Base-by-base conservation (phyloP, 2,797 vertebrate species). In the Allobates femoralis region DNA sequence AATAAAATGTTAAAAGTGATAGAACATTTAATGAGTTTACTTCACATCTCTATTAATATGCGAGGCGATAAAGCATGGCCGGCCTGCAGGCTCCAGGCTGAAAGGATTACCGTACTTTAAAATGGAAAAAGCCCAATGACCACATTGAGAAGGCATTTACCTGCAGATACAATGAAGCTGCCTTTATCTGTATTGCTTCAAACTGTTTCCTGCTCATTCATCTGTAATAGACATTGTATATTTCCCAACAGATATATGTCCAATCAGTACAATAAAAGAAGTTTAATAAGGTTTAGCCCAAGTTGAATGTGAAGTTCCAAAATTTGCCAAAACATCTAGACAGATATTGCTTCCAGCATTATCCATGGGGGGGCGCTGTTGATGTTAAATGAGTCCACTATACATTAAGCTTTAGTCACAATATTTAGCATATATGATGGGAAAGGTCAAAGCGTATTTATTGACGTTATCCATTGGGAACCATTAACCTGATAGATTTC, bases 121-220 rank as follows among this genome's bases (percentile, higher is more conserved):
- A 81, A 81, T 69, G 64, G 34, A 55, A 51, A 41, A 69, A 37
- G 34, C 28, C n/a, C 80, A 85, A 69, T 79, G 84, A 79, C 84
- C 84, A 79, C 60, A 69, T 46, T 79, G 62, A 79, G 62, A 85
- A 67, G 75, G 79, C 30, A 85, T 85, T 85, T 79, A 56, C 75
- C 79, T 85, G 76, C 62, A 18, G 62, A 21, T 18, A 85, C 60
- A 79, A 55, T 34, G 64, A 85, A 85, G 76, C 75, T n/a, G 55
- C 41, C 74, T 79, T 64, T 56, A 18, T 71, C 62, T 69, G 51
- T n/a, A 71, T 21, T 30, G 75, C 58, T 85, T 85, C 83, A 78
- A 50, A 69, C 74, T 79, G 64, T 15, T 51, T 58, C 62, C 50
- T 84, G 74, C 58, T 69, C 50, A 79, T 66, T 79, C 84, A 85